A percentile compares a stretch with the other conserved stretches of the same genome.
These are phyloP conservation scores for Lysandra coridon DNA, from an alignment of 2,888 invertebrate species.

Conservation along the genomic window DNA sequence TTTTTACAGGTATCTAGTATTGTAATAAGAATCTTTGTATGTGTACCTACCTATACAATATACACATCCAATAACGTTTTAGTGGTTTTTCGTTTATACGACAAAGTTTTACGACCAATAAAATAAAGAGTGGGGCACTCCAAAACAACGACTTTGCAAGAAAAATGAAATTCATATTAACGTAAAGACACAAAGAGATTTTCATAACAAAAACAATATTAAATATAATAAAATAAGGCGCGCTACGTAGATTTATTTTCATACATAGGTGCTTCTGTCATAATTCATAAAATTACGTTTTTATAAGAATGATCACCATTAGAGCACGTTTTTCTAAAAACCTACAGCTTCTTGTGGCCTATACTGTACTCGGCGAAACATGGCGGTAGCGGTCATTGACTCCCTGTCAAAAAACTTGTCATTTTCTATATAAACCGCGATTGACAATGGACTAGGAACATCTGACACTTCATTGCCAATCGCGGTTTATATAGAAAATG, in stretches of 20 bases:
- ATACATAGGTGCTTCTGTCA: background rate
- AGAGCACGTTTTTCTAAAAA: background rate
- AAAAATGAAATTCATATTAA: constrained; percentile 34
- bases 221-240: background rate
- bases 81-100: constrained; percentile 34
- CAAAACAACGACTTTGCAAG: constrained; percentile 27
- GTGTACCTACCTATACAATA: background rate
- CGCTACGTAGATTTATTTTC: background rate
- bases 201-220: constrained; percentile 29
- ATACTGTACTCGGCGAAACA: no score
- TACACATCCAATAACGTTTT: constrained; percentile 29
- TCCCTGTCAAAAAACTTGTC: no score
- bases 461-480: no score
- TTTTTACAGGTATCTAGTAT: background rate
- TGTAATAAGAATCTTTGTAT: background rate
- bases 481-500: no score
- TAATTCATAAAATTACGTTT: background rate
- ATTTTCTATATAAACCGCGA: no score
- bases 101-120: constrained; percentile 33
- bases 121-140: constrained; percentile 33
- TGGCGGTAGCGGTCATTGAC: no score
- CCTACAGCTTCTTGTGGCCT: background rate
- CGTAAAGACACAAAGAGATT: constrained; percentile 28
- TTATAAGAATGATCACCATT: background rate
- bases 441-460: no score